A percentile compares a stretch with the other conserved stretches of the same genome.
phyloP scores from a whole-genome alignment of 2,888 invertebrate genomes.

The Eilema sororculum region DNA sequence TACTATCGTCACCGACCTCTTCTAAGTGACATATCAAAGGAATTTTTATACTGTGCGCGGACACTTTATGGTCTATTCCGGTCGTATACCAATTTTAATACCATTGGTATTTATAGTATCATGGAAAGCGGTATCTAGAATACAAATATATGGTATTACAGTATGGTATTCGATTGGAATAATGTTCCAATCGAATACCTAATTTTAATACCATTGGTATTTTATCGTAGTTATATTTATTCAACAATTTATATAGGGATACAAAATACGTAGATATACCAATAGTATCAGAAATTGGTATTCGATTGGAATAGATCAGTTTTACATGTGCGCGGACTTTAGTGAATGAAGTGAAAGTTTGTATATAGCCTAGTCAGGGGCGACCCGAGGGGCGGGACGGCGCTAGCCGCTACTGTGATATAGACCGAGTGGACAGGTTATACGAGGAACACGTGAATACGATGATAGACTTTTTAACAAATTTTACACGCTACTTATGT shows the following conservation, averaged over 20 bases:
- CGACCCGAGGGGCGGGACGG: constrained; percentile 50
- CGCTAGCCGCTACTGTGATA: constrained; percentile 76
- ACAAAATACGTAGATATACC: not conserved
- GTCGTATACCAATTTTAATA: not conserved
- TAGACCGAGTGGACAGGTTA: constrained; percentile 39
- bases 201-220: not conserved
- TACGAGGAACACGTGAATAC: constrained; percentile 40
- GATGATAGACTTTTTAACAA: constrained; percentile 61
- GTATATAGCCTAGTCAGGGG: constrained; percentile 77
- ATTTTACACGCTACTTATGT: constrained; percentile 60
- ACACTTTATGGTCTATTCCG: not conserved
- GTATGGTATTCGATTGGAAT: too few relatives aligned
- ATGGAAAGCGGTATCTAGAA: not conserved
- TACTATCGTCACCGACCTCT: constrained; percentile 92
- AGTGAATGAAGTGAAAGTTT: constrained; percentile 47
- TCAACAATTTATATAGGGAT: too few relatives aligned
- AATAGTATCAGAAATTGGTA: not conserved
- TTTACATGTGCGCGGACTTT: constrained; percentile 22
- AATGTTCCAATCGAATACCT: too few relatives aligned
- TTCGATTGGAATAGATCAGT: not conserved
- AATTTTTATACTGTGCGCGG: not conserved
- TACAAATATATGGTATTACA: too few relatives aligned
- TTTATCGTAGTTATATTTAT: too few relatives aligned
- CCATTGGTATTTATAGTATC: not conserved
- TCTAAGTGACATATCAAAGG: constrained; percentile 84